Evolutionary conservation across 2,888 invertebrate species (phyloP).

Genomic region (Acleris laterana): DNA sequence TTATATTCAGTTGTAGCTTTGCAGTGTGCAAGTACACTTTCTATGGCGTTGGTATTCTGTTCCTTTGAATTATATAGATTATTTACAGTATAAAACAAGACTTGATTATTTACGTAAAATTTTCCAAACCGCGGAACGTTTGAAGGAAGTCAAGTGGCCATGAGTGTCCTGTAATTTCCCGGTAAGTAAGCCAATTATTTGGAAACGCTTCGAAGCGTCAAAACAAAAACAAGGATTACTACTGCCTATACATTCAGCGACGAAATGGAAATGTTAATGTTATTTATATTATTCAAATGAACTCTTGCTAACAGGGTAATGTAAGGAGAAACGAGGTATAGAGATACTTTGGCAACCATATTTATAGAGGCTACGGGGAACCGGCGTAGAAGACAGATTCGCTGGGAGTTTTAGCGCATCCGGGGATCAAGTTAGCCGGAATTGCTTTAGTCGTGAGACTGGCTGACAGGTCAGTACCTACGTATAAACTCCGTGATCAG

Average conservation of each 20-base stretch:
- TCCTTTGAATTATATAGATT: too few species aligned
- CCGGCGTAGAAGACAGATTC: too few species aligned
- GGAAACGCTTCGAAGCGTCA: constrained; percentile 16
- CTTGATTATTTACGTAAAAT: neutral
- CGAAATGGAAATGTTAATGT: constrained; percentile 11
- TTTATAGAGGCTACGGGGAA: too few species aligned
- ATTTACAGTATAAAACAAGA: neutral
- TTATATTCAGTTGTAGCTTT: too few species aligned
- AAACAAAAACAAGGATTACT: constrained; percentile 11
- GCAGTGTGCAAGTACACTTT: too few species aligned
- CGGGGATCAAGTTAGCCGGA: too few species aligned
- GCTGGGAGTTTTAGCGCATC: too few species aligned
- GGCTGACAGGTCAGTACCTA: too few species aligned
- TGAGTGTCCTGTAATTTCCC: constrained; percentile 22
- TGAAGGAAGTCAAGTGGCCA: constrained; percentile 1
- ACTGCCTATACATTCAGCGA: constrained; percentile 6
- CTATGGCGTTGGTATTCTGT: too few species aligned
- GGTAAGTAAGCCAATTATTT: constrained; percentile 13
- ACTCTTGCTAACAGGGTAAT: constrained; percentile 1
- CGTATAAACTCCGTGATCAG: too few species aligned
- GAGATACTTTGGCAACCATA: constrained; percentile 18
- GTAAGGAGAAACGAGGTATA: neutral
- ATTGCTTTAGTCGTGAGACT: too few species aligned
- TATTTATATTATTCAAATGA: constrained; percentile 30
- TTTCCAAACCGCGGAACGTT: neutral